These are phyloP conservation scores for Petroica traversi DNA, from an alignment of 2,113 vertebrate genomes.

Conservation along the genomic window DNA sequence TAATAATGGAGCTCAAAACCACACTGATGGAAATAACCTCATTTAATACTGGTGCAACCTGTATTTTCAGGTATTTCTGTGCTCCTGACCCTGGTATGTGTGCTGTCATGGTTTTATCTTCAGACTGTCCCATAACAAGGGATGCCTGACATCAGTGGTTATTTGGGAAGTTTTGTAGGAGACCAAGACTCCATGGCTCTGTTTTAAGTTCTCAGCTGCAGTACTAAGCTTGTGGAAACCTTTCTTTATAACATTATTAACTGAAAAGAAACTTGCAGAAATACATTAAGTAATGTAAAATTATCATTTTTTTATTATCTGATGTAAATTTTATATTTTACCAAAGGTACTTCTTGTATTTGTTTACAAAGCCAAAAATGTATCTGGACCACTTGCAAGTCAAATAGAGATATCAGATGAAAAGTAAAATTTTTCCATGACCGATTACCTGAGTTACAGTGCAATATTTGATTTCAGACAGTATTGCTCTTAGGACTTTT, in stretches of 20 bases:
- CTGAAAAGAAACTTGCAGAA: not conserved
- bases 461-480: conserved; percentile 63
- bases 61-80: not conserved
- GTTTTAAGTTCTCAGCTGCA: not conserved
- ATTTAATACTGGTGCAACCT: not conserved
- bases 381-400: conserved; percentile 39
- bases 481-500: conserved; percentile 70
- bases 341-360: conserved; percentile 13
- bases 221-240: not conserved
- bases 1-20: not conserved
- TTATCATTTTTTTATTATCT: not conserved
- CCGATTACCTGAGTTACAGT: conserved; percentile 77
- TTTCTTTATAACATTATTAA: not conserved
- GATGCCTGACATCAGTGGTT: not conserved
- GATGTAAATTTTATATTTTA: not conserved
- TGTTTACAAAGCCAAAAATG: conserved; percentile 29
- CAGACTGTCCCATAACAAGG: not conserved
- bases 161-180: not conserved
- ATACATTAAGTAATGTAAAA: not conserved
- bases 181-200: not conserved
- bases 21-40: not conserved
- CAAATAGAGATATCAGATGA: conserved; percentile 33
- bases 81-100: not conserved
- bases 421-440: conserved; percentile 42
- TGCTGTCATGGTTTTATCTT: not conserved